These are phyloP conservation scores for Laodelphax striatellus DNA, from an alignment of 1,140 invertebrate species.

Conservation along the genomic window DNA sequence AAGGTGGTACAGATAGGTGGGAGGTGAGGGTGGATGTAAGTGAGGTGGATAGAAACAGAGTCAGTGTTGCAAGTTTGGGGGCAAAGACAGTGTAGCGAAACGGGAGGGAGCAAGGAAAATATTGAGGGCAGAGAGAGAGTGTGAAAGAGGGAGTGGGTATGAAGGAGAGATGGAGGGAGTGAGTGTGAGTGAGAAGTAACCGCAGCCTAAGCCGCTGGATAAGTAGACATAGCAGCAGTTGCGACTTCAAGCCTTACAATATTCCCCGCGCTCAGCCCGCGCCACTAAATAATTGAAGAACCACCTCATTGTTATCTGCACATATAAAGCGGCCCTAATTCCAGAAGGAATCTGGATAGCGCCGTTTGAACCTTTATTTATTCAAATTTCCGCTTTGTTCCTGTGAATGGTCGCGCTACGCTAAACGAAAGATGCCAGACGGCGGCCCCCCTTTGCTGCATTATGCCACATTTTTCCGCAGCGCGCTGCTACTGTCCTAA, in stretches of 20 bases:
- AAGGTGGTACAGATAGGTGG: background rate
- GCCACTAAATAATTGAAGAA: background rate
- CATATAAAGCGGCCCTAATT: background rate
- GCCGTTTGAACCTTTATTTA: background rate
- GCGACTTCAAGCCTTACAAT: background rate
- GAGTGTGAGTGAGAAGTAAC: background rate
- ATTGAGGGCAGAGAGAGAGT: background rate
- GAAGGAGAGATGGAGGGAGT: background rate
- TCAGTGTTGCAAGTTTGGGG: background rate
- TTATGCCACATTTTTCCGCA: no score
- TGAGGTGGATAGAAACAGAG: background rate
- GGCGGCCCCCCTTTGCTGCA: no score
- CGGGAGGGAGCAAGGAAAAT: no score
- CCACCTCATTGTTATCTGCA: slow-evolving; percentile 1
- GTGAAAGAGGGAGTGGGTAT: background rate
- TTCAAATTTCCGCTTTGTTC: slow-evolving; percentile 1
- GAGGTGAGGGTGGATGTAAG: background rate
- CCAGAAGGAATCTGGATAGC: background rate
- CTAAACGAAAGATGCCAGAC: background rate
- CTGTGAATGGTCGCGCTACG: background rate
- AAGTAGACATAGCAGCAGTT: slow-evolving; percentile 1
- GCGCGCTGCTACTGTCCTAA: no score
- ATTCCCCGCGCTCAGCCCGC: background rate
- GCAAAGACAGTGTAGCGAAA: background rate
- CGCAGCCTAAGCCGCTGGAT: background rate